Evolutionary conservation across 2,888 invertebrate species (phyloP), one percentile per base, ranked within the genome.

Genomic region (Pardosa pseudoannulata): DNA sequence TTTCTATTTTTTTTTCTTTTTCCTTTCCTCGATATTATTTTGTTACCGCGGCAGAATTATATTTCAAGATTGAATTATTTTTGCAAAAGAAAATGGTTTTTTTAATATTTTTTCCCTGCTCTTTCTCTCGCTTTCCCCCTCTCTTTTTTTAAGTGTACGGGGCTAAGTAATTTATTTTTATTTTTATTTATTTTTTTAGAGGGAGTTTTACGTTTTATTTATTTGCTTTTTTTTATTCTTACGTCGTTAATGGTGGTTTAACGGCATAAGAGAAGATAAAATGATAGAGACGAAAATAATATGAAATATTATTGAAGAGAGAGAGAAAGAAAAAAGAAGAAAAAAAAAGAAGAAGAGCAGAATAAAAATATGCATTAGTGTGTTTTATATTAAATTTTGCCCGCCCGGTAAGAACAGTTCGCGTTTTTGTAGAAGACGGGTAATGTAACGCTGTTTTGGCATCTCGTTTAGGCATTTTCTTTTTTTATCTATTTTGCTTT

Each of bases 1-100:
- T 67, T 67, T 67, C 32, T 19, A 31, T 36, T n/a, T 32, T 32
- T 67, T 19, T 32, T 67, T 67, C 16, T 31, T 6, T 23, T 23
- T 32, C 23, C 29, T 72, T 72, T 23, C 56, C 9, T 16, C 56
- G 28, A 50, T 78, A 78, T 76, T 72, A 72, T 78, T 78, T 73
- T 67, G 78, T 79, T 78, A 68, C 78, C 70, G 39, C 78, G 56
- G 29, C 67, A 50, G 83, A 85, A 85, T 85, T 85, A 85, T 85
- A 85, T 85, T 85, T 73, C 76, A 56, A 46, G 83, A 85, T 85
- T 85, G 83, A 85, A 85, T 85, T 85, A 85, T 85, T 79, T 85
- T 76, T 72, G 39, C 36, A 72, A 36, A 23, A 67, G 36, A 36
- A 75, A 65, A 62, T 71, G 39, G 29, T 68, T 72, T 72, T 79